Evolutionary conservation across 1,140 invertebrate species (phyloP).

Genomic region (Drosophila sturtevanti): DNA sequence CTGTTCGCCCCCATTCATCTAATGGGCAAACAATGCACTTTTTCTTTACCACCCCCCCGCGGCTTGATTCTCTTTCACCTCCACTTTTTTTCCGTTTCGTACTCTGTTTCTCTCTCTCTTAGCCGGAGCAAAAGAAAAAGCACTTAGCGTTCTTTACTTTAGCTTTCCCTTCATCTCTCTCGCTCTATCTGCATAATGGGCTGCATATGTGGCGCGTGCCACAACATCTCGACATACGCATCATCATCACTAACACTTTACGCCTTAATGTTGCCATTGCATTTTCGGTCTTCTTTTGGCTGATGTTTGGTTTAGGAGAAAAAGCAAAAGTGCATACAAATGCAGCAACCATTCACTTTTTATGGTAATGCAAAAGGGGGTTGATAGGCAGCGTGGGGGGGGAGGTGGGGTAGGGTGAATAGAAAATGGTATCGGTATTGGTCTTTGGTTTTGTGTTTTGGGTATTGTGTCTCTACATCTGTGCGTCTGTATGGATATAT

Average conservation of each 20-base stretch:
- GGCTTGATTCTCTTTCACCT: not conserved
- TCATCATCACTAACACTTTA: slow-evolving; percentile 51
- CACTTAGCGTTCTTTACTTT: slow-evolving; percentile 54
- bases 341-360: slow-evolving; percentile 53
- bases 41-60: not conserved
- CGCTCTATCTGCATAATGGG: slow-evolving; percentile 48
- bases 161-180: not conserved
- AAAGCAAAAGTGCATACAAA: slow-evolving; percentile 68
- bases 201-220: slow-evolving; percentile 24
- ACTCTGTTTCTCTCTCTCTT: slow-evolving; percentile 17
- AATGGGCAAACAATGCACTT: slow-evolving; percentile 62
- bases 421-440: slow-evolving; percentile 23
- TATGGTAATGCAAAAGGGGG: slow-evolving; percentile 47
- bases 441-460: slow-evolving; percentile 6
- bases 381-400: no score
- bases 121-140: slow-evolving; percentile 53
- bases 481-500: slow-evolving; percentile 1
- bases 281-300: slow-evolving; percentile 10
- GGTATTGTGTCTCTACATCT: slow-evolving; percentile 10
- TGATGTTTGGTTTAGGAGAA: slow-evolving; percentile 40
- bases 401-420: no score
- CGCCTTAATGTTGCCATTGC: slow-evolving; percentile 59
- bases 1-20: not conserved
- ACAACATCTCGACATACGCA: slow-evolving; percentile 10
- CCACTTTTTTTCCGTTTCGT: slow-evolving; percentile 25